A percentile compares a stretch with the other conserved stretches of the same genome.
These are phyloP conservation scores for Lepidostoma basale DNA, from an alignment of 1,140 invertebrate species.

Conservation along the genomic window DNA sequence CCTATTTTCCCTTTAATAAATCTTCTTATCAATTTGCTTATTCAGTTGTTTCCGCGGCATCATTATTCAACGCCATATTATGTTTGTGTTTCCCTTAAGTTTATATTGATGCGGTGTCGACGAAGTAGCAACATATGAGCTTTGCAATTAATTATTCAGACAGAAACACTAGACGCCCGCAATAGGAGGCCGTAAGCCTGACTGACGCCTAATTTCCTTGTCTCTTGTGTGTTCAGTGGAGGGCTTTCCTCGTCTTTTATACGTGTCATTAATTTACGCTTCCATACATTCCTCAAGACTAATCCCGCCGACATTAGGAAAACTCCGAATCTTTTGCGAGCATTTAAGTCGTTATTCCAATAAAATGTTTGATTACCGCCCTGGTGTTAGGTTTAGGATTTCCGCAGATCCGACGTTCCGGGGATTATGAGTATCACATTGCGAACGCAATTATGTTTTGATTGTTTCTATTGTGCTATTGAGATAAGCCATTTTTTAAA, in stretches of 20 bases:
- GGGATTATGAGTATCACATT: too few relatives aligned
- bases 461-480: too few relatives aligned
- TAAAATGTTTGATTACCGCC: conserved; percentile 5
- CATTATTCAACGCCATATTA: conserved; percentile 31
- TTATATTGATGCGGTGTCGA: conserved; percentile 35
- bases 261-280: conserved; percentile 13
- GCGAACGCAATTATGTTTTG: too few relatives aligned
- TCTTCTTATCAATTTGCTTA: conserved; percentile 30
- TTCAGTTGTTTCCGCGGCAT: conserved; percentile 29
- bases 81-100: conserved; percentile 32
- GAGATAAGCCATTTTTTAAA: too few relatives aligned
- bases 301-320: neutral
- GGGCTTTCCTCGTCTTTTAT: conserved; percentile 16
- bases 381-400: neutral
- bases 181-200: neutral
- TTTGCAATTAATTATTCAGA: conserved; percentile 34
- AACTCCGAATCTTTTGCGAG: neutral
- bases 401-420: too few relatives aligned
- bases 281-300: neutral
- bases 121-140: conserved; percentile 33
- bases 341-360: neutral
- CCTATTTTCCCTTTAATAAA: conserved; percentile 24
- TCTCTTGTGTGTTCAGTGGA: conserved; percentile 17
- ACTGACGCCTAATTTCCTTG: conserved; percentile 20
- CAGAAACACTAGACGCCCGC: conserved; percentile 6